A percentile compares a stretch with the other conserved stretches of the same genome.
Evolutionary conservation across 2,888 invertebrate genomes (phyloP).

Genomic region (Micoletzkya japonica): DNA sequence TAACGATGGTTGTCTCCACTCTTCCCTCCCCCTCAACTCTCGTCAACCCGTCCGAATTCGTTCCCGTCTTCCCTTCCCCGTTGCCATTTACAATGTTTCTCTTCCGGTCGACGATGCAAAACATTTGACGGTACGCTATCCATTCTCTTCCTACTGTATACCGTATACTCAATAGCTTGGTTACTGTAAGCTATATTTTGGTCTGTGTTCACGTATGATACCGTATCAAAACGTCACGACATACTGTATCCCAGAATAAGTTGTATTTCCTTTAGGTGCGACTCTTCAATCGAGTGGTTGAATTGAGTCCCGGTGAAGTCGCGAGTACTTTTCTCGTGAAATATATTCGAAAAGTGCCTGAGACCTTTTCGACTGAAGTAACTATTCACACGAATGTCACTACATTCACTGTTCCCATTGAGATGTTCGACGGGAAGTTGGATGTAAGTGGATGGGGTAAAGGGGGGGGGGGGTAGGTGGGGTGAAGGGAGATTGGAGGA

Average conservation of each 20-base stretch:
- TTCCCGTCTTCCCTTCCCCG: slow-evolving; percentile 77
- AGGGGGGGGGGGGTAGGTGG: slow-evolving; percentile 69
- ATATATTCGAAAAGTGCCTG: slow-evolving; percentile 43
- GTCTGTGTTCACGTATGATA: too few species aligned
- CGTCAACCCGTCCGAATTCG: slow-evolving; percentile 67
- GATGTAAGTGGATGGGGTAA: slow-evolving; percentile 50
- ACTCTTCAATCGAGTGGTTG: slow-evolving; percentile 38
- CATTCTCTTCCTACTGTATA: too few species aligned
- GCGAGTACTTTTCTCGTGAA: slow-evolving; percentile 51
- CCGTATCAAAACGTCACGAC: background rate
- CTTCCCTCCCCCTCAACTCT: slow-evolving; percentile 67
- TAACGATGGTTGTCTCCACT: slow-evolving; percentile 22
- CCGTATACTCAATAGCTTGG: too few species aligned
- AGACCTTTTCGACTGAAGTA: background rate
- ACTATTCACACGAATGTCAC: slow-evolving; percentile 77
- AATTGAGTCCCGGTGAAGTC: slow-evolving; percentile 44
- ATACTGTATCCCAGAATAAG: too few species aligned
- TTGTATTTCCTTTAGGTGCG: slow-evolving; percentile 32
- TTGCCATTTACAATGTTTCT: slow-evolving; percentile 77
- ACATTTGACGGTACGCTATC: slow-evolving; percentile 45
- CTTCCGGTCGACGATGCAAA: slow-evolving; percentile 70
- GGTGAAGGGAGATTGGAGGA: slow-evolving; percentile 68
- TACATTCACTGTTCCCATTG: slow-evolving; percentile 74
- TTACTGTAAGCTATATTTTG: too few species aligned
- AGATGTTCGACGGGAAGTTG: slow-evolving; percentile 70